Evolutionary conservation across 2,113 vertebrate species (phyloP), one percentile per base, ranked within the genome.

Genomic region (Saimiri boliviensis): DNA sequence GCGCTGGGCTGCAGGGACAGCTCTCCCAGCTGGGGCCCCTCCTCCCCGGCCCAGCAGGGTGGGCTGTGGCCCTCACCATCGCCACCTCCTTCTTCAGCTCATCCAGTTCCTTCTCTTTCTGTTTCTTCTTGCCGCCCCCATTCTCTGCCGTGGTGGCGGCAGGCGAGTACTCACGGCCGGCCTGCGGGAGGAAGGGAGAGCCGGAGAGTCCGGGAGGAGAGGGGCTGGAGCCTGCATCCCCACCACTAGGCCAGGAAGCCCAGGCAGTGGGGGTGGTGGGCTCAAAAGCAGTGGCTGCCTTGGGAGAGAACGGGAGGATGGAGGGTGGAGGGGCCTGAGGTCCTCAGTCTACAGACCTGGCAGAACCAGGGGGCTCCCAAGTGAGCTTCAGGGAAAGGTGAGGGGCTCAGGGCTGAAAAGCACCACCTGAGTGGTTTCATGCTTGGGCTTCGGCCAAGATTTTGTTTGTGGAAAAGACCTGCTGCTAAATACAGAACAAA

Each of bases 81-180:
- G 99, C 85, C 85, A 99, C 99, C 94, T 99, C 99, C 98, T 99
- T 99, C 98, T 99, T 99, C 98, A 99, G 98, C 97, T 99, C 99
- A 1, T 99, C 99, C 97, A 99, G 97, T 95, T 99, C 98, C 97
- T 97, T 99, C 8, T 99, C 99, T 92, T 99, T 99, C 98, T 98
- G 99, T 93, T 98, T 99, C 98, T 97, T 99, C 98, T 99, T 99
- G 83, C 98, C 98, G 0, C 98, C 98, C 16, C 98, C 99, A 94
- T 98, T 99, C 35, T 98, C 98, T 0, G 99, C 97, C 6, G 96
- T 99, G 93, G 98, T 98, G 97, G 97, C 98, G 0, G 98, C 98
- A 27, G 98, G 98, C 0, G 98, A 98, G 60, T 98, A 98, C 94
- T 99, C 99, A 0, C 98, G 98, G 21, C 99, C 99, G 0, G 80